These are phyloP conservation scores for Myiotriccus ornatus DNA, from an alignment of 2,797 vertebrate species.

Conservation along the genomic window DNA sequence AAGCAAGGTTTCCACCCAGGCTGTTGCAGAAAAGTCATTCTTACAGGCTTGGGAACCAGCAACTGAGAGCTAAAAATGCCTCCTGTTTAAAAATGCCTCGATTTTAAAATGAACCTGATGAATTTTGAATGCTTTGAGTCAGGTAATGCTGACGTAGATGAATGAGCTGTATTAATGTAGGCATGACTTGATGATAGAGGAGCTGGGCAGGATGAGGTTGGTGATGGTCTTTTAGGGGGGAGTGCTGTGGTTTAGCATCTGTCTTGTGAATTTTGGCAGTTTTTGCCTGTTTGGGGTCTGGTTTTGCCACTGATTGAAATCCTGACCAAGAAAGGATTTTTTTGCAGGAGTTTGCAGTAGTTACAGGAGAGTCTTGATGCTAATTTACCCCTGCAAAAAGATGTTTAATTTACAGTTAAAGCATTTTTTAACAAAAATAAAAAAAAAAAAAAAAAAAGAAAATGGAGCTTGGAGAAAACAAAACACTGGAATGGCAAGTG, in stretches of 20 bases:
- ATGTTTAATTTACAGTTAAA: background rate
- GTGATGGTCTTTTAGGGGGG: background rate
- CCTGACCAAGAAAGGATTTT: background rate
- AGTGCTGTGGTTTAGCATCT: background rate
- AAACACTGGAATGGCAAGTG: background rate
- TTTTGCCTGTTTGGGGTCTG: background rate
- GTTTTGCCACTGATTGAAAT: background rate
- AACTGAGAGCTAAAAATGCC: constrained; percentile 44
- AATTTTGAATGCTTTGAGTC: constrained; percentile 42
- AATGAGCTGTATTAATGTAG: background rate
- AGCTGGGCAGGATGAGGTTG: background rate
- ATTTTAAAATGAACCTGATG: constrained; percentile 45
- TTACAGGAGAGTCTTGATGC: background rate
- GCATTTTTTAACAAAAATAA: background rate
- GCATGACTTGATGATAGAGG: background rate
- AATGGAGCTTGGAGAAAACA: background rate
- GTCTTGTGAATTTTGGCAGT: background rate
- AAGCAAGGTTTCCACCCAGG: constrained; percentile 45
- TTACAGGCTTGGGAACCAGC: background rate
- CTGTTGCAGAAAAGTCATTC: constrained; percentile 39
- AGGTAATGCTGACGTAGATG: constrained; percentile 10
- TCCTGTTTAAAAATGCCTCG: constrained; percentile 7
- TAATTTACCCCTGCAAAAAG: background rate
- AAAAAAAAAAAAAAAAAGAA: rapidly evolving
- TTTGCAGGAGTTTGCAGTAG: background rate